Conservation (phyloP, 2,888 invertebrate genomes). For the Xylota sylvarum region DNA sequence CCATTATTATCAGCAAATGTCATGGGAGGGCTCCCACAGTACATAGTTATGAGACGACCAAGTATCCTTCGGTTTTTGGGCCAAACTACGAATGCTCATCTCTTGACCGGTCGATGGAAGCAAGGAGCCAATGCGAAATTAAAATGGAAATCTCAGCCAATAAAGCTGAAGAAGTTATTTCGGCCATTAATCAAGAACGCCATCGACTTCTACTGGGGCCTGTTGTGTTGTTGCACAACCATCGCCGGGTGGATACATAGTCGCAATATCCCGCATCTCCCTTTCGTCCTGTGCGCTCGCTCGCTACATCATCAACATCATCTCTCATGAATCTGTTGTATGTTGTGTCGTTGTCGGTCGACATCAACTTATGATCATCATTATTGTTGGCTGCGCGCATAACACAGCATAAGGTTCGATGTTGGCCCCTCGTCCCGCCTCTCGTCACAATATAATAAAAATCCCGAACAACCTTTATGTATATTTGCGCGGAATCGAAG, state of each 20-base stretch:
- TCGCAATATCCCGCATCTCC: slow-evolving; percentile 7
- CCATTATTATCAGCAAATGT: slow-evolving; percentile 45
- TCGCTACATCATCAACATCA: slow-evolving; percentile 75
- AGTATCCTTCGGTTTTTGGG: slow-evolving; percentile 46
- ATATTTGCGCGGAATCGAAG: slow-evolving; percentile 61
- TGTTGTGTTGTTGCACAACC: slow-evolving; percentile 28
- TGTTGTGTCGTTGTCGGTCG: slow-evolving; percentile 77
- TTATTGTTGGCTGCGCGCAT: slow-evolving; percentile 75
- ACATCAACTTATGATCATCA: slow-evolving; percentile 77
- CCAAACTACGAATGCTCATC: slow-evolving; percentile 30
- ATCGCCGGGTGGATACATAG: slow-evolving; percentile 33
- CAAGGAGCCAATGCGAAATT: slow-evolving; percentile 74
- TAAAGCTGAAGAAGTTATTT: slow-evolving; percentile 80
- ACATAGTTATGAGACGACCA: slow-evolving; percentile 44
- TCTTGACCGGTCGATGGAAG: slow-evolving; percentile 7
- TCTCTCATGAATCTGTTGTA: slow-evolving; percentile 77
- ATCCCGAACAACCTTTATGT: slow-evolving; percentile 69
- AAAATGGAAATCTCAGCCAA: slow-evolving; percentile 79
- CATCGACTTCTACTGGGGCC: slow-evolving; percentile 70
- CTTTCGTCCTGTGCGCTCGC: slow-evolving; percentile 23
- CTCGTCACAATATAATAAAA: slow-evolving; percentile 51
- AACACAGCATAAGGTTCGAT: slow-evolving; percentile 66
- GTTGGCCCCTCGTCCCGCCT: slow-evolving; percentile 39
- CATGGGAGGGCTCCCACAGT: slow-evolving; percentile 13
- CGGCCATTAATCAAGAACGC: slow-evolving; percentile 79